A percentile compares a stretch with the other conserved stretches of the same genome.
Conservation (phyloP, 2,888 invertebrate genomes). For the Frankliniella fusca region DNA sequence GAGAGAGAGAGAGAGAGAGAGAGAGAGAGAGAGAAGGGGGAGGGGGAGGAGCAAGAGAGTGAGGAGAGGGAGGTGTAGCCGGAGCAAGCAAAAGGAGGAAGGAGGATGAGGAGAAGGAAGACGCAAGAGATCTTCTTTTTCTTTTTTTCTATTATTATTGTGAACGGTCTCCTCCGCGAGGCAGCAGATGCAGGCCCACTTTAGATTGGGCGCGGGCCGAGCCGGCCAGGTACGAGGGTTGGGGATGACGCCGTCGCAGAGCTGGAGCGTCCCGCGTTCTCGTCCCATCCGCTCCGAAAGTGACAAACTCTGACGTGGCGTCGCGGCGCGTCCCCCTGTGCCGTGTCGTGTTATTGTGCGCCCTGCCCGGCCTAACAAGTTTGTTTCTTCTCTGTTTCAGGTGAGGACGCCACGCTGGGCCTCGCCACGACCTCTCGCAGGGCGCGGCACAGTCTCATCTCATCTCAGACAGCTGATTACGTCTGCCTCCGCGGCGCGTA, state of each 20-base stretch:
- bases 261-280: background rate
- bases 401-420: background rate
- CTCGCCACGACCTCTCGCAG: too few relatives aligned
- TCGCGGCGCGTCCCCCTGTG: background rate
- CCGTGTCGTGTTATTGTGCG: background rate
- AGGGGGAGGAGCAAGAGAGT: background rate
- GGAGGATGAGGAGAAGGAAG: background rate
- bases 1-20: background rate
- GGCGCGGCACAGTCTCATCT: background rate
- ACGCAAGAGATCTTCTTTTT: constrained; percentile 3
- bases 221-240: background rate
- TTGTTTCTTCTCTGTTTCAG: constrained; percentile 15
- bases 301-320: constrained; percentile 21
- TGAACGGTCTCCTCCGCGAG: background rate
- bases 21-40: too few relatives aligned
- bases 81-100: background rate
- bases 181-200: constrained; percentile 23
- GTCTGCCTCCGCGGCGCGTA: too few relatives aligned
- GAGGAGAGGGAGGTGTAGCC: background rate
- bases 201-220: background rate
- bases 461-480: too few relatives aligned
- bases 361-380: constrained; percentile 14
- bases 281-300: background rate
- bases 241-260: background rate
- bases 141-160: constrained; percentile 25